Base-by-base conservation (phyloP, 2,113 vertebrate genomes). In the Nycticryphes semicollaris region DNA sequence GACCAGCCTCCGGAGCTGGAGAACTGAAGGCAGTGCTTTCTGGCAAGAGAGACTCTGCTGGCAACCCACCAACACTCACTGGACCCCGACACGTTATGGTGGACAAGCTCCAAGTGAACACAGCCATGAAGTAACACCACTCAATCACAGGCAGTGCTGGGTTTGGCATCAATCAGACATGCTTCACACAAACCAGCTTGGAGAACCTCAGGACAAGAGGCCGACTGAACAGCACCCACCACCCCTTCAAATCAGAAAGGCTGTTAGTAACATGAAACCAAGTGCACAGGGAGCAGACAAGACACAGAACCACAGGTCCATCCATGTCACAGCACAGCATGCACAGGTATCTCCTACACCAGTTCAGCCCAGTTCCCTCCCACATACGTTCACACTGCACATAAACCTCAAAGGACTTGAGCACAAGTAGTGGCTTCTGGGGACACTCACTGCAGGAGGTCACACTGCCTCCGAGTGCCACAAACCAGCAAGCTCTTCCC, bases 71-170 rank as follows among this genome's bases (percentile, higher is more conserved):
- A 0, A 43, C 23, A 54, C 7, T 56, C 84, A 27, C 75, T 27
- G 59, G 54, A 64, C 48, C 79, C 23, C 0, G 0, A n/a, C 1
- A 0, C 7, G 1, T 15, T 10, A 67, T 56, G 67, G 28, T 11
- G 31, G 90, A 39, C 27, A n/a, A 57, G 10, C 62, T 51, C 64
- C 45, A 22, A 75, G 62, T 3, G 19, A 5, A 35, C 1, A 5
- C 43, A 47, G 74, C 60, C 69, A 1, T 1, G 10, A 12, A 77
- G 50, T 41, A 62, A 62, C n/a, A 64, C 59, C 0, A 4, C 20
- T 82, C 62, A 16, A 25, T 48, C 69, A 47, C 25, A 4, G 25
- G 57, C 64, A 33, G 56, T 14, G n/a, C 53, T 18, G 87, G 30
- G 17, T 6, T 7, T 51, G 87, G 70, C 63, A 47, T 7, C 3